Evolutionary conservation across 2,888 invertebrate genomes (phyloP).

Genomic region (Nemoura dubitans): DNA sequence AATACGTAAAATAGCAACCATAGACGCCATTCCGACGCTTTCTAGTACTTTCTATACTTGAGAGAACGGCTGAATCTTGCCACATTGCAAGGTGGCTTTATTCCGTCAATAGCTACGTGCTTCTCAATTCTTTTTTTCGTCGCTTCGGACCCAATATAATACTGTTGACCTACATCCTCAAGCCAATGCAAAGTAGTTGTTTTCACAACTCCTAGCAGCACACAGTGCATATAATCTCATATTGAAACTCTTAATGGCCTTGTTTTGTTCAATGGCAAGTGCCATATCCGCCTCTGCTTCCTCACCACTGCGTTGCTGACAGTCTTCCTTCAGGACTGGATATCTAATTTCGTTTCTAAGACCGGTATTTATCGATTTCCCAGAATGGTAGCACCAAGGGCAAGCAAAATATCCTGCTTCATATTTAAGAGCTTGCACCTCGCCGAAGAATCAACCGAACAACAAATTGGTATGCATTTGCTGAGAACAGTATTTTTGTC

Average conservation of each 20-base stretch:
- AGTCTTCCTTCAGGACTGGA: neutral
- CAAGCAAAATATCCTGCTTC: neutral
- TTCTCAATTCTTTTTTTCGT: neutral
- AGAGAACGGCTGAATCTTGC: slow-evolving; percentile 34
- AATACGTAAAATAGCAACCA: slow-evolving; percentile 45
- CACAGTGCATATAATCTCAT: slow-evolving; percentile 4
- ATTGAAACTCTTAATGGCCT: neutral
- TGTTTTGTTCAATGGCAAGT: neutral
- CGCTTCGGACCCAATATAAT: neutral
- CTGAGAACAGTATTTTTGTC: neutral
- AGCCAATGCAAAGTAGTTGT: neutral
- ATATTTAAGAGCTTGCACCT: slow-evolving; percentile 5
- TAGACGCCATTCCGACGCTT: too few species aligned
- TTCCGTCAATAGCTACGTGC: too few species aligned
- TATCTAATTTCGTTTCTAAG: neutral
- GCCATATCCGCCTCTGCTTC: neutral
- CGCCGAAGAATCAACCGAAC: neutral
- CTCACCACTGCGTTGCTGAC: neutral
- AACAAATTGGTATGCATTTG: neutral
- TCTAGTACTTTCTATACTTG: slow-evolving; percentile 35
- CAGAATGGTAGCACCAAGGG: slow-evolving; percentile 24
- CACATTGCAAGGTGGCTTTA: slow-evolving; percentile 32
- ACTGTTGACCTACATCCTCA: neutral
- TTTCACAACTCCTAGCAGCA: neutral
- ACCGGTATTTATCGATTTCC: neutral